phyloP scores from a whole-genome alignment of 2,888 invertebrate genomes.

The Drosophila putrida region DNA sequence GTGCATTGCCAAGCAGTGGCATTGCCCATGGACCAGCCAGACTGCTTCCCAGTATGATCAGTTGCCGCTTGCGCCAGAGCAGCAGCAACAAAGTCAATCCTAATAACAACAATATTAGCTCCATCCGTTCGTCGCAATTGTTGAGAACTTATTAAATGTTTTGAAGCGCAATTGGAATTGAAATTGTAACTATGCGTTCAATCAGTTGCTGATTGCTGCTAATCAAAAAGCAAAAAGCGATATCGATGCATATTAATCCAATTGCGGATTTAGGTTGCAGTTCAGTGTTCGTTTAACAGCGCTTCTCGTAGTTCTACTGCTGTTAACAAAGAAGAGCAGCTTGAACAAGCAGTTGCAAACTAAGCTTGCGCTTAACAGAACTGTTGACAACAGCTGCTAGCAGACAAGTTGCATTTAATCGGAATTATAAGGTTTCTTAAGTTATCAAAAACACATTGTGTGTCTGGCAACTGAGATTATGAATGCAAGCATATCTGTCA shows the following conservation, averaged over 20 bases:
- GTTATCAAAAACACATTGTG: not conserved
- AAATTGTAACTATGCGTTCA: not conserved
- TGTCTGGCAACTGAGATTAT: not conserved
- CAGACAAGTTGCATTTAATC: not conserved
- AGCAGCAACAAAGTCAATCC: constrained; percentile 32
- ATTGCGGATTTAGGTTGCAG: constrained; percentile 26
- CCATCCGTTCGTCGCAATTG: constrained; percentile 22
- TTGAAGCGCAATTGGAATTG: not conserved
- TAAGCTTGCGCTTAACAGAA: not conserved
- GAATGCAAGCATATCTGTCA: not conserved
- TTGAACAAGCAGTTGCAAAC: not conserved
- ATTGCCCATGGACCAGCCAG: constrained; percentile 83
- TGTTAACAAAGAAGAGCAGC: not conserved
- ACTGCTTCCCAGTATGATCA: constrained; percentile 64
- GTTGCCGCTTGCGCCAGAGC: constrained; percentile 59
- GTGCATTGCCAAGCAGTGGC: constrained; percentile 83
- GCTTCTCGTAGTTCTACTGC: not conserved
- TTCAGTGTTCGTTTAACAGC: not conserved
- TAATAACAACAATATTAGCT: constrained; percentile 34
- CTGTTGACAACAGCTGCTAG: not conserved
- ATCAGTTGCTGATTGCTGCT: constrained; percentile 22
- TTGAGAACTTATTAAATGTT: constrained; percentile 6
- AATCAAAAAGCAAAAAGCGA: constrained; percentile 34
- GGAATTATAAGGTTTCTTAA: not conserved
- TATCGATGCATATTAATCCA: constrained; percentile 10